Evolutionary conservation across 2,113 vertebrate genomes (phyloP), one percentile per base, ranked within the genome.

Genomic region (Pseudorhombus dupliciocellatus): DNA sequence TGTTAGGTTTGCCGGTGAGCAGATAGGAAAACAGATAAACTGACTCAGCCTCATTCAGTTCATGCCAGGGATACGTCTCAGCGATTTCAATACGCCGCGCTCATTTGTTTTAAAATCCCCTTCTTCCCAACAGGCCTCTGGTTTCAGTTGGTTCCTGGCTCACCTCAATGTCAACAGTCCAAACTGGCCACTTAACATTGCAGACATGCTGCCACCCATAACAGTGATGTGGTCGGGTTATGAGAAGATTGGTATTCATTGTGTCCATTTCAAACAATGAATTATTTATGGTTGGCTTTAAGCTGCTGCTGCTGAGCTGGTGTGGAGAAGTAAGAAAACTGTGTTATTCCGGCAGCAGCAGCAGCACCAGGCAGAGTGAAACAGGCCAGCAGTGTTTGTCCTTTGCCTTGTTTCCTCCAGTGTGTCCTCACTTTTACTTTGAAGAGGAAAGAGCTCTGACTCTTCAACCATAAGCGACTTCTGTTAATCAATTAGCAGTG

Each of bases 191-290:
- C 80, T 90, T 88, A 75, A 77, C 83, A 91, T 91, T 84, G 52
- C 78, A 75, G 75, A 83, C 90, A 84, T 88, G 87, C 77, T 80
- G 69, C 80, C 66, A 68, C 72, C 77, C 79, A 89, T 88, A 91
- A 90, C 70, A 73, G 65, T 87, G 85, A 93, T 88, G 87, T 90
- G 91, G 88, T 87, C 81, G 86, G 91, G 89, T 91, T 79, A 93
- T 90, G 81, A 85, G 85, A 76, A 77, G 88, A 92, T 93, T 92
- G 88, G 90, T 92, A 93, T 93, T 93, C 93, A 90, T 82, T 84
- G 86, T 89, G 92, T 89, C 85, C 37, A 56, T 87, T 89, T 87
- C 73, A 81, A 79, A 81, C 77, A 66, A 93, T 94, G 91, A 93
- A 94, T 94, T 89, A 94, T 94, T 91, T 87, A 94, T 93, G 87